Evolutionary conservation across 2,888 invertebrate genomes (phyloP).

Genomic region (Chalcosyrphus nemorum): DNA sequence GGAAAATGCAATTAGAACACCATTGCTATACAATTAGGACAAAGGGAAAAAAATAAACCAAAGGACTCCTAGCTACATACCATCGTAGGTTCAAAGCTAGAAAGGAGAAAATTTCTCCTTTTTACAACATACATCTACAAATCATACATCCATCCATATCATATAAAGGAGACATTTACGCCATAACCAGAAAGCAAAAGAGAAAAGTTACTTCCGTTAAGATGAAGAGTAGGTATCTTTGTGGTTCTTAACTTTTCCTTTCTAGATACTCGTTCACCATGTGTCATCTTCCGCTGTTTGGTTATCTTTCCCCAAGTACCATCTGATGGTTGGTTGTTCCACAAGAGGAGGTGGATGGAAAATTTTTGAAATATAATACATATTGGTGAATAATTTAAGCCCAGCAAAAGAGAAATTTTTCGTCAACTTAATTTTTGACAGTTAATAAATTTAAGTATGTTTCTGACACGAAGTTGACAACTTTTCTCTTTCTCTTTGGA

Average conservation of each 20-base stretch:
- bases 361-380: background rate
- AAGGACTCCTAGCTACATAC: background rate
- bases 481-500: background rate
- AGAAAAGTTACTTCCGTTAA: constrained; percentile 19
- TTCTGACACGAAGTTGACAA: constrained; percentile 48
- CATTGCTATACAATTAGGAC: background rate
- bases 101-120: background rate
- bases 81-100: background rate
- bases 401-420: background rate
- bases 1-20: background rate
- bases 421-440: constrained; percentile 42
- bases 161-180: constrained; percentile 3
- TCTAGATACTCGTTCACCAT: constrained; percentile 4
- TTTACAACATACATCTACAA: background rate
- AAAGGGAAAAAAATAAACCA: too few relatives aligned
- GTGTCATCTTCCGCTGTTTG: constrained; percentile 27
- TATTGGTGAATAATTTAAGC: constrained; percentile 41
- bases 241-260: constrained; percentile 23
- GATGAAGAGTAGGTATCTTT: constrained; percentile 17
- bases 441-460: constrained; percentile 42
- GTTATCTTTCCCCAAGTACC: background rate
- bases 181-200: constrained; percentile 1
- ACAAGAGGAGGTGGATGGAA: background rate
- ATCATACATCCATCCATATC: background rate
- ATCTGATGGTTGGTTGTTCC: too few relatives aligned